Conservation (phyloP, 1,140 invertebrate species). For the Neodiprion virginianus region DNA sequence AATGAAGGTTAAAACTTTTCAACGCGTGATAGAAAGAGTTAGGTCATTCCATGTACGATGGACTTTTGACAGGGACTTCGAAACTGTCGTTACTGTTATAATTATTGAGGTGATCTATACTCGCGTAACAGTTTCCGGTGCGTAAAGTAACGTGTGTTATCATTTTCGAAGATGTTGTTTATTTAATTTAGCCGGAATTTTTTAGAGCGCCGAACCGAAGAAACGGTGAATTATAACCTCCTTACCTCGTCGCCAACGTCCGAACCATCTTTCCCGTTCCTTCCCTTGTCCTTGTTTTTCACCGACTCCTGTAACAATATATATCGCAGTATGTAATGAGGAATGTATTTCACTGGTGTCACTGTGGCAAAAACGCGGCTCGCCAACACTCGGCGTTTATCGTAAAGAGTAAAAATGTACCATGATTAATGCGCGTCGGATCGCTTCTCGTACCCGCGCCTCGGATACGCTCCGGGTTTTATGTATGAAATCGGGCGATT, state of each 20-base stretch:
- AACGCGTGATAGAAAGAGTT: too few species aligned
- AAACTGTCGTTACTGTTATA: too few species aligned
- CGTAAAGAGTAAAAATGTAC: constrained; percentile 12
- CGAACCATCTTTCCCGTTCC: constrained; percentile 57
- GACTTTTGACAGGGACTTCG: too few species aligned
- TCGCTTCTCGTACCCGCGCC: background rate
- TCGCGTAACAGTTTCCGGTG: too few species aligned
- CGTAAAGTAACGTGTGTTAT: too few species aligned
- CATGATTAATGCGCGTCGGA: background rate
- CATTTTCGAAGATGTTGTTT: too few species aligned
- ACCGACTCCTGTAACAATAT: constrained; percentile 59
- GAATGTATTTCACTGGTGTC: background rate
- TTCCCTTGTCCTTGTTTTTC: constrained; percentile 58
- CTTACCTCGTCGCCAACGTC: constrained; percentile 63
- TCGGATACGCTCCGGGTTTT: background rate
- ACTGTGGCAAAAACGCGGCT: constrained; percentile 1
- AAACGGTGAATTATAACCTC: constrained; percentile 39
- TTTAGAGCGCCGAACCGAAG: too few species aligned
- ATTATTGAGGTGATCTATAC: too few species aligned
- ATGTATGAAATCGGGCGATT: too few species aligned
- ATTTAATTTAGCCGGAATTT: too few species aligned
- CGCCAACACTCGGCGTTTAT: background rate
- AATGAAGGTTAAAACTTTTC: too few species aligned
- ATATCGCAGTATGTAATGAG: background rate
- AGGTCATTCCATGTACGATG: too few species aligned